These are phyloP conservation scores for Drosophila asahinai DNA, from an alignment of 1,140 invertebrate species.

Conservation along the genomic window DNA sequence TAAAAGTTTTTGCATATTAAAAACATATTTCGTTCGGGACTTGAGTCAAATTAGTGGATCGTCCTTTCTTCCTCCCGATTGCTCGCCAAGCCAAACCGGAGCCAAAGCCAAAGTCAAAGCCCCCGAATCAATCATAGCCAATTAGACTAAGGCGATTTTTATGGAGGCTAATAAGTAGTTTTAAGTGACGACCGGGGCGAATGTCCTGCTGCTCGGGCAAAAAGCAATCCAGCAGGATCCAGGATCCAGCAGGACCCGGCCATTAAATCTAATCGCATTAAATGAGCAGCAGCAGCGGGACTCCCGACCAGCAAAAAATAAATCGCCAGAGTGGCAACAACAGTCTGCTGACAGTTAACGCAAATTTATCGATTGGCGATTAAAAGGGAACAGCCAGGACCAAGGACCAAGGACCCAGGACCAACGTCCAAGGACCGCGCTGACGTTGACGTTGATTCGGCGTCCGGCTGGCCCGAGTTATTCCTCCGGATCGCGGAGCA, in stretches of 20 bases:
- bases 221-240: conserved; percentile 29
- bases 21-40: conserved; percentile 69
- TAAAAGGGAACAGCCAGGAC: conserved; percentile 65
- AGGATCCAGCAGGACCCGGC: conserved; percentile 39
- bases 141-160: conserved; percentile 81
- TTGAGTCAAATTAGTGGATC: conserved; percentile 59
- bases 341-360: conserved; percentile 75
- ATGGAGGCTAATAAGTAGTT: conserved; percentile 71
- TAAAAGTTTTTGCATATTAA: conserved; percentile 82
- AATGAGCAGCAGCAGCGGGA: conserved; percentile 60
- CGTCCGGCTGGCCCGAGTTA: conserved; percentile 19
- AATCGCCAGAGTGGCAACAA: conserved; percentile 39
- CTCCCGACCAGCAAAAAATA: conserved; percentile 36
- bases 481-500: conserved; percentile 31
- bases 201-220: conserved; percentile 54
- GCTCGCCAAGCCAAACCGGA: conserved; percentile 17
- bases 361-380: conserved; percentile 83
- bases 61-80: not conserved
- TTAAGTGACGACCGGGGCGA: conserved; percentile 55
- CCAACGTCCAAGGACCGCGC: conserved; percentile 15
- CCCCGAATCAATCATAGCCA: conserved; percentile 74
- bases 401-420: conserved; percentile 1
- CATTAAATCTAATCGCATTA: conserved; percentile 83
- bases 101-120: conserved; percentile 34
- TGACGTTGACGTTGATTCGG: conserved; percentile 15